phyloP scores from a whole-genome alignment of 2,888 invertebrate species.

The Diarsia dahlii region DNA sequence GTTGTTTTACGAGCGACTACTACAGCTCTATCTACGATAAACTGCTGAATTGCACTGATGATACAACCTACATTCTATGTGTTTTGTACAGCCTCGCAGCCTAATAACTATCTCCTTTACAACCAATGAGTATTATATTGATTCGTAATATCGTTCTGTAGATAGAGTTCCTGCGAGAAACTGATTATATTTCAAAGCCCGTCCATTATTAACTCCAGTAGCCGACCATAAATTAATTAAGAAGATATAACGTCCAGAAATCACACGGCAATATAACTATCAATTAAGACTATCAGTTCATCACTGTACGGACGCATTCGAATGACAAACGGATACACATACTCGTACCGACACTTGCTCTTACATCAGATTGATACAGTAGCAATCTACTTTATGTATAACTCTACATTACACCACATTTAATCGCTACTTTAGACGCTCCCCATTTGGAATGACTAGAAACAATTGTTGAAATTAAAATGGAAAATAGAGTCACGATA shows the following conservation, averaged over 20 bases:
- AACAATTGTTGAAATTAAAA: not conserved
- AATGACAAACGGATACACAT: constrained; percentile 21
- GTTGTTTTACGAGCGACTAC: not conserved
- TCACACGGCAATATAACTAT: not conserved
- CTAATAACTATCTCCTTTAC: not conserved
- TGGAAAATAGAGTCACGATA: not conserved
- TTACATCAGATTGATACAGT: constrained; percentile 21
- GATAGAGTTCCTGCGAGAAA: not conserved
- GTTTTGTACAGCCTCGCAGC: not conserved
- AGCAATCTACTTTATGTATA: not conserved
- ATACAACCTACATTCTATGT: not conserved
- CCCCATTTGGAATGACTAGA: too few relatives aligned
- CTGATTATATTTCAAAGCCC: not conserved
- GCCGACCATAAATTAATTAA: not conserved
- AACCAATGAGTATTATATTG: not conserved
- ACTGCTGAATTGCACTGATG: too few relatives aligned
- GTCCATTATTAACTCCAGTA: not conserved
- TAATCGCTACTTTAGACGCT: too few relatives aligned
- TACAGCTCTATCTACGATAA: not conserved
- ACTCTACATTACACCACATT: too few relatives aligned
- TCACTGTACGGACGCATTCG: constrained; percentile 4
- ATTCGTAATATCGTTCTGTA: not conserved
- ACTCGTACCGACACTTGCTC: not conserved
- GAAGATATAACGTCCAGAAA: not conserved
- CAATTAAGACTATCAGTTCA: constrained; percentile 5